A percentile compares a stretch with the other conserved stretches of the same genome.
phyloP scores from a whole-genome alignment of 1,140 invertebrate species.

The Hycleus phaleratus region DNA sequence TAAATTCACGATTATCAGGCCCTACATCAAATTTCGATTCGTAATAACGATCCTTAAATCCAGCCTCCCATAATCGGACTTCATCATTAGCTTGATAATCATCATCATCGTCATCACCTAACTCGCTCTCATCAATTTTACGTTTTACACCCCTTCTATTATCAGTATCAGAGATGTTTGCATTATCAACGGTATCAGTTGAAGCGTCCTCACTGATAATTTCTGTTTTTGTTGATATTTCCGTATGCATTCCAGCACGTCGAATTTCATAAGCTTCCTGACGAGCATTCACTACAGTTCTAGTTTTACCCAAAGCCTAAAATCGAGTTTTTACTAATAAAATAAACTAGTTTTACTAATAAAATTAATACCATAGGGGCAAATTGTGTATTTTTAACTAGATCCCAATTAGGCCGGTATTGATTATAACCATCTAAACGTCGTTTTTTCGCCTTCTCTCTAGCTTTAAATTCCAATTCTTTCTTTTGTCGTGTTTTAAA shows the following conservation, averaged over 20 bases:
- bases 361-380: constrained; percentile 53
- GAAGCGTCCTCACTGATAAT: constrained; percentile 16
- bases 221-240: constrained; percentile 24
- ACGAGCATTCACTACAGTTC: constrained; percentile 55
- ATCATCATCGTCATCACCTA: constrained; percentile 60
- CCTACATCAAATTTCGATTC: constrained; percentile 92
- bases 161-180: constrained; percentile 41
- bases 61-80: constrained; percentile 94
- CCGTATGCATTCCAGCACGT: constrained; percentile 47
- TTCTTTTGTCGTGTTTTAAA: constrained; percentile 86
- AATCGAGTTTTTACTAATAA: constrained; percentile 15
- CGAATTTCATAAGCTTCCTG: constrained; percentile 64
- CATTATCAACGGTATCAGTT: constrained; percentile 12
- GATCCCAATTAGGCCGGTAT: constrained; percentile 60
- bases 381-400: constrained; percentile 60
- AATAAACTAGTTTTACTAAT: not conserved
- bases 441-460: constrained; percentile 65
- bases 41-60: constrained; percentile 97
- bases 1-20: constrained; percentile 73
- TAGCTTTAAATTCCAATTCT: constrained; percentile 71
- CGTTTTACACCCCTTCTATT: constrained; percentile 45
- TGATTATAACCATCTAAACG: constrained; percentile 44
- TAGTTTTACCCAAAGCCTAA: constrained; percentile 45
- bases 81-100: constrained; percentile 84
- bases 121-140: constrained; percentile 41